Base-by-base conservation (phyloP, 2,113 vertebrate species). In the Caloenas nicobarica region DNA sequence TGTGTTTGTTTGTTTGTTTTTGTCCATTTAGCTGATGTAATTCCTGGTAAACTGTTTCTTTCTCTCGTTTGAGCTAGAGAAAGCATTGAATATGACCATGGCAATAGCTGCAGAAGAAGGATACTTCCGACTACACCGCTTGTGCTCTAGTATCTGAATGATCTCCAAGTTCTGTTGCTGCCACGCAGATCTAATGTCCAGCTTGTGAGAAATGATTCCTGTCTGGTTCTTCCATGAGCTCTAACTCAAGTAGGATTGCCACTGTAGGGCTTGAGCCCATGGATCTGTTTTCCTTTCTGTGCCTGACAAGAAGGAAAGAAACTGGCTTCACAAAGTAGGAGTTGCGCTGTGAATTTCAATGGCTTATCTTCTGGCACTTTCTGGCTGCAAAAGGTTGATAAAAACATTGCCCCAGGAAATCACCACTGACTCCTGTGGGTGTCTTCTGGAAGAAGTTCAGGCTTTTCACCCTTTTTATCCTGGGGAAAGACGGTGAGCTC, bases 321-420 rank as follows among this genome's bases (percentile, higher is more conserved):
- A 33, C 50, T 18, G 28, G n/a, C 68, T 86, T 88, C 25, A 9
- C 3, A 10, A 88, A 84, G 60, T 24, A 50, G 50, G 36, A 92
- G 54, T 23, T 93, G 76, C 15, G 11, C 62, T 50, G 5, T 77
- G 76, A 83, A 91, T 96, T 93, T 93, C 64, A 94, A 31, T 83
- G 83, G 31, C 21, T 73, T 62, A n/a, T 83, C 46, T 93, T 73
- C 88, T 81, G 91, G 54, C 44, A 34, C 46, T 66, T 93, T 80
- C 34, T 88, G 69, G 10, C 76, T 92, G 69, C 40, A 50, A 34
- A 70, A 62, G 28, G 16, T 62, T 78, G 38, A 93, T 81, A 77
- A 83, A 90, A 88, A 66, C 13, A 23, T 57, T 46, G 76, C 82
- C 74, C 22, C 15, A 13, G 64, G 81, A 82, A 86, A 36, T 38